phyloP scores from a whole-genome alignment of 2,888 invertebrate species.

The Glyphotaelius pellucidus region DNA sequence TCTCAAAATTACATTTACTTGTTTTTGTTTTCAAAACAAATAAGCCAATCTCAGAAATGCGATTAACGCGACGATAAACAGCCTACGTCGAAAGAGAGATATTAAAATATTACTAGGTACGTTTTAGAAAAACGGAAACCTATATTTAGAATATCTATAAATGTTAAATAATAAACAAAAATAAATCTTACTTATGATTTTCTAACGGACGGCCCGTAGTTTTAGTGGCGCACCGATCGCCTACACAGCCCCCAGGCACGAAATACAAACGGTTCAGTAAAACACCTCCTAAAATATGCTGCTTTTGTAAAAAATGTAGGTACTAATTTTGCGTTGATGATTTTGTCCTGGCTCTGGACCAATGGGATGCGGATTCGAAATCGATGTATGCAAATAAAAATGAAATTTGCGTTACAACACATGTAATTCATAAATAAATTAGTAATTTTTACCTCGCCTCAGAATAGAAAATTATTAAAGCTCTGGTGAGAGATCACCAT shows the following conservation, averaged over 20 bases:
- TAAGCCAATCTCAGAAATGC: neutral
- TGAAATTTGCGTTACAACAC: too few species aligned
- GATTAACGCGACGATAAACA: neutral
- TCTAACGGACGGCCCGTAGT: neutral
- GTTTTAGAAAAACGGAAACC: neutral
- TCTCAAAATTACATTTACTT: neutral
- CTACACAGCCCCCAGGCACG: neutral
- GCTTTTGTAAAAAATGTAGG: neutral
- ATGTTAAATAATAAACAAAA: neutral
- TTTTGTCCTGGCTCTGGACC: too few species aligned
- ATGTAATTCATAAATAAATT: too few species aligned
- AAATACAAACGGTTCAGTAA: neutral
- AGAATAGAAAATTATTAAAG: too few species aligned
- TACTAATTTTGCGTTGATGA: neutral
- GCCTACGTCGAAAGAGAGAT: neutral
- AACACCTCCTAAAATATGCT: neutral
- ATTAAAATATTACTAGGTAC: neutral
- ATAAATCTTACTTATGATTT: neutral
- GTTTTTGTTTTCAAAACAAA: neutral
- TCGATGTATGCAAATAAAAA: too few species aligned
- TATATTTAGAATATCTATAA: neutral
- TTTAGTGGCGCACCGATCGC: neutral
- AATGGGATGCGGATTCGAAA: too few species aligned
- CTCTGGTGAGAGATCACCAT: too few species aligned
- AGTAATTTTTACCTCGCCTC: too few species aligned